Evolutionary conservation across 2,888 invertebrate species (phyloP), one percentile per base, ranked within the genome.

Genomic region (Allygus modestus): DNA sequence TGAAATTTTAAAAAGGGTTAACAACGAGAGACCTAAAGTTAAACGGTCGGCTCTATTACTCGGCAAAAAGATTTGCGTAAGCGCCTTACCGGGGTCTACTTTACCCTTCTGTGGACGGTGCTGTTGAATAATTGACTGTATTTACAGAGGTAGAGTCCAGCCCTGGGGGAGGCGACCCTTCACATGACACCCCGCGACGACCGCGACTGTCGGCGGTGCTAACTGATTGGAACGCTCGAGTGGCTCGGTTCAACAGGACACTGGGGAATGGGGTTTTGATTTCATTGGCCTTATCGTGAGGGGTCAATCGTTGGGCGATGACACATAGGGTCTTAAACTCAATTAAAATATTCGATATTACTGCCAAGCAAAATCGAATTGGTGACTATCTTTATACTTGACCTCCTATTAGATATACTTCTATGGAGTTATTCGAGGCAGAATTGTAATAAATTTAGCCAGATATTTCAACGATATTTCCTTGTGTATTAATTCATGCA

Each of bases 1-100:
- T 79, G 79, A 54, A 79, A 79, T 37, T 79, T 79, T 79, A 79
- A 79, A 79, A 79, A 58, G 79, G 79, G 79, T 79, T 79, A 79
- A 79, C 79, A 79, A 79, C 79, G 33, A 79, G 79, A 54, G 79
- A 58, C 79, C 58, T 20, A 51, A 79, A 79, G 79, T 79, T 79
- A 79, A 79, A 79, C 79, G 79, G 79, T 58, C 58, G 51, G 79
- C 58, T n/a, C 54, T 79, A 79, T 79, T 79, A 79, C 54, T 51
- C 51, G n/a, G 77, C 77, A 28, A 79, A 79, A 79, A 79, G 79
- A 79, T 79, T 79, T 79, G 79, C 54, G 54, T 79, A 79, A 79
- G 79, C 79, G 31, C 37, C 79, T 79, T 79, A 79, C 26, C 71
- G 41, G n/a, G 33, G 71, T 11, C 28, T 51, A 23, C 65, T 65